A percentile compares a stretch with the other conserved stretches of the same genome.
These are phyloP conservation scores for Caenorhabditis tropicalis DNA, from an alignment of 1,140 invertebrate species.

Conservation along the genomic window DNA sequence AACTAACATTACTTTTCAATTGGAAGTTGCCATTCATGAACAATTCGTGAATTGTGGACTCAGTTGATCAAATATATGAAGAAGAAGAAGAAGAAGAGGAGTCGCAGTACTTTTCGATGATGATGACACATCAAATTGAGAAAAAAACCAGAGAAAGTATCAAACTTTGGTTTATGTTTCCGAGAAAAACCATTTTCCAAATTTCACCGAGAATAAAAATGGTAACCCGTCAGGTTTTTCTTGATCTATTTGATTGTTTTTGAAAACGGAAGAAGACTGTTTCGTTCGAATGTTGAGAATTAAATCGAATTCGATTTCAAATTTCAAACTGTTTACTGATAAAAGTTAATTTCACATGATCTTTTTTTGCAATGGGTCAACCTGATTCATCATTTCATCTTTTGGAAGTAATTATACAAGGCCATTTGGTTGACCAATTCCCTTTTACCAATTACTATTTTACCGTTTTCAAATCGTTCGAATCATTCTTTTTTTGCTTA, in stretches of 20 bases:
- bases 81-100: neutral
- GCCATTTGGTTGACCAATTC: neutral
- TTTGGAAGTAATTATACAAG: neutral
- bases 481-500: neutral
- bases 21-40: slow-evolving; percentile 27
- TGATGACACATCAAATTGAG: slow-evolving; percentile 10
- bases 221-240: too few species aligned
- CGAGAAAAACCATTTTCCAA: neutral
- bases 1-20: neutral
- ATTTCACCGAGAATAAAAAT: too few species aligned
- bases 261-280: too few species aligned
- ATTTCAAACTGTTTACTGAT: too few species aligned
- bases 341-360: neutral
- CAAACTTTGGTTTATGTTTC: slow-evolving; percentile 28
- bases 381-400: neutral
- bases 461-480: neutral
- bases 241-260: too few species aligned
- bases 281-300: too few species aligned
- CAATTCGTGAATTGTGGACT: neutral
- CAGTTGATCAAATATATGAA: slow-evolving; percentile 19
- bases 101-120: neutral
- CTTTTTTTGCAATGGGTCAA: slow-evolving; percentile 1
- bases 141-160: too few species aligned
- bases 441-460: neutral
- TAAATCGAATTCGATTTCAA: too few species aligned